Evolutionary conservation across 37 sponge, comb jelly and placozoan genomes (phyloP).

Genomic region (Geodia barretti): DNA sequence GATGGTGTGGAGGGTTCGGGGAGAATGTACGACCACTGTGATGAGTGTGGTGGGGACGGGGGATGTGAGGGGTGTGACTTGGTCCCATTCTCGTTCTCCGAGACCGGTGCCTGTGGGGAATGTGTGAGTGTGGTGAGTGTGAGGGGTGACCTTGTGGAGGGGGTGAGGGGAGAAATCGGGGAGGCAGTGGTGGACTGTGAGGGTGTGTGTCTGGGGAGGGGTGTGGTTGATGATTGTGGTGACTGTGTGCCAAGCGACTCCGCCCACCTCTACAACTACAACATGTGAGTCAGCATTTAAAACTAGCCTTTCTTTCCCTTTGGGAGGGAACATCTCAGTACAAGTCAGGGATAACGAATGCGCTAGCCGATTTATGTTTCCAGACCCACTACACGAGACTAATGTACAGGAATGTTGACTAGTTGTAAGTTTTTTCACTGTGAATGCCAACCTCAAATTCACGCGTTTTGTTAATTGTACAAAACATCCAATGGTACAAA

Average conservation of each 20-base stretch:
- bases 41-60: constrained; percentile 39
- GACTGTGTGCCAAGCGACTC: constrained; percentile 64
- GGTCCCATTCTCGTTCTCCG: constrained; percentile 72
- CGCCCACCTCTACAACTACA: constrained; percentile 49
- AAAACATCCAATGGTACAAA: no score
- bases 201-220: constrained; percentile 66
- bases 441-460: no score
- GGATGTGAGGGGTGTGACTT: constrained; percentile 79
- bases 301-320: no score
- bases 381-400: no score
- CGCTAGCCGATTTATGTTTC: no score
- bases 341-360: no score
- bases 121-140: constrained; percentile 46
- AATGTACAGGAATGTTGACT: no score
- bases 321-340: no score
- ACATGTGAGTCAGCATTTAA: constrained; percentile 62
- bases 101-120: constrained; percentile 21
- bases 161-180: neutral
- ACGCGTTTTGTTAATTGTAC: no score
- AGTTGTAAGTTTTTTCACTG: no score
- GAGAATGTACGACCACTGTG: constrained; percentile 53
- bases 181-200: constrained; percentile 61
- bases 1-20: constrained; percentile 38
- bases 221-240: constrained; percentile 69
- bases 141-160: neutral